These are phyloP conservation scores for Sapayoa aenigma DNA, from an alignment of 2,113 vertebrate genomes.

Conservation along the genomic window DNA sequence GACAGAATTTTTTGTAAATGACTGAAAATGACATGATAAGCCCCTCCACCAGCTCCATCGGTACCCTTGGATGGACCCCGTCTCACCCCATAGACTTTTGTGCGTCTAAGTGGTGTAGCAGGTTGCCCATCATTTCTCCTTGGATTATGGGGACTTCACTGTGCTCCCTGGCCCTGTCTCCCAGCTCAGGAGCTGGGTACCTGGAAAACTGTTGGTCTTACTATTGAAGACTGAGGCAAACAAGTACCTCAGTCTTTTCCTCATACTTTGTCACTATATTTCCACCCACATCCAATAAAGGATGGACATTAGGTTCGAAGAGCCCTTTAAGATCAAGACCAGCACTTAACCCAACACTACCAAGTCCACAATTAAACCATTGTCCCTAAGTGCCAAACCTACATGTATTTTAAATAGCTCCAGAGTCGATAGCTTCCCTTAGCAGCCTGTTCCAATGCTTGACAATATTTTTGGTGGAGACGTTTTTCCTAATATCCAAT, in stretches of 20 bases:
- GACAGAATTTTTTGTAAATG: not conserved
- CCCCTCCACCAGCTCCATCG: fast-evolving
- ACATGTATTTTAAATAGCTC: not conserved
- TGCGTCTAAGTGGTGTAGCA: not conserved
- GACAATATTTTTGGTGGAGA: not conserved
- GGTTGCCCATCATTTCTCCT: not conserved
- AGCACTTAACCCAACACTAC: fast-evolving
- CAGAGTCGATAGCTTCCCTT: not conserved
- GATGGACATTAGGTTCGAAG: not conserved
- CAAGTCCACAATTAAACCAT: not conserved
- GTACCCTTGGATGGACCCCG: not conserved
- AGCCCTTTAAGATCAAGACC: not conserved
- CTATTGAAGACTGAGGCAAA: not conserved
- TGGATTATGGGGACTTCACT: not conserved
- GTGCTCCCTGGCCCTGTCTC: not conserved
- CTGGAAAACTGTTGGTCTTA: not conserved
- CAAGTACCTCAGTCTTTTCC: not conserved
- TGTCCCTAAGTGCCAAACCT: not conserved
- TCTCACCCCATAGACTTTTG: not conserved
- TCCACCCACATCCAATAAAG: not conserved
- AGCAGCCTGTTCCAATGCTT: not conserved
- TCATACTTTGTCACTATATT: not conserved
- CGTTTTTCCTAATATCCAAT: not conserved
- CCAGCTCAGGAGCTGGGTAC: not conserved
- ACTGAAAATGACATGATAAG: not conserved